Evolutionary conservation across 2,797 vertebrate species (phyloP).

Genomic region (Neosalanx taihuensis): DNA sequence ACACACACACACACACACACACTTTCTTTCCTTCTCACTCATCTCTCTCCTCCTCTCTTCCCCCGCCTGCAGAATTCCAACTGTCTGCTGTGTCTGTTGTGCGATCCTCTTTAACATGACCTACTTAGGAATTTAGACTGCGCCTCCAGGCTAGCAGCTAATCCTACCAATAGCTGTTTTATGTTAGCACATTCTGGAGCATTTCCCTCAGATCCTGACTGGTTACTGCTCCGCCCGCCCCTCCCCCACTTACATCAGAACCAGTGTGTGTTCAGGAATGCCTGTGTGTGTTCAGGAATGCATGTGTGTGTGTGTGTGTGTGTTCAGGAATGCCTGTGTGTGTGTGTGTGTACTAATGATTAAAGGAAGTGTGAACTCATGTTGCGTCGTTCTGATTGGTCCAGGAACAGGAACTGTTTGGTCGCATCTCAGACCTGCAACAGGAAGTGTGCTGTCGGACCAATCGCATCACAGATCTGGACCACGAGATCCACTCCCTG

Average conservation of each 20-base stretch:
- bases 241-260: too few relatives aligned
- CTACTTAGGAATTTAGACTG: slow-evolving; percentile 29
- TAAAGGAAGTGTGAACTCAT: background rate
- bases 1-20: too few relatives aligned
- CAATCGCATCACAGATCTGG: slow-evolving; percentile 89
- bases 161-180: slow-evolving; percentile 13
- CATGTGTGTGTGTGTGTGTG: slow-evolving; percentile 10
- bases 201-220: slow-evolving; percentile 8
- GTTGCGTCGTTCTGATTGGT: background rate
- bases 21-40: slow-evolving; percentile 7
- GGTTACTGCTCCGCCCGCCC: background rate
- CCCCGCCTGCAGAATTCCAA: slow-evolving; percentile 1
- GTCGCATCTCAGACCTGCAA: slow-evolving; percentile 84
- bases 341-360: background rate
- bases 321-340: background rate
- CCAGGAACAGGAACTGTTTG: slow-evolving; percentile 88
- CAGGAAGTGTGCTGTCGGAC: slow-evolving; percentile 87
- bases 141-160: slow-evolving; percentile 13
- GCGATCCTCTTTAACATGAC: slow-evolving; percentile 21
- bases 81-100: slow-evolving; percentile 21
- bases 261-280: background rate
- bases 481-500: slow-evolving; percentile 91
- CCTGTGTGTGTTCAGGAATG: slow-evolving; percentile 8
- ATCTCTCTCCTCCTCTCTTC: background rate
- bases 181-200: slow-evolving; percentile 17